Evolutionary conservation across 1,140 invertebrate species (phyloP).

Genomic region (Medauroidea extradentata): DNA sequence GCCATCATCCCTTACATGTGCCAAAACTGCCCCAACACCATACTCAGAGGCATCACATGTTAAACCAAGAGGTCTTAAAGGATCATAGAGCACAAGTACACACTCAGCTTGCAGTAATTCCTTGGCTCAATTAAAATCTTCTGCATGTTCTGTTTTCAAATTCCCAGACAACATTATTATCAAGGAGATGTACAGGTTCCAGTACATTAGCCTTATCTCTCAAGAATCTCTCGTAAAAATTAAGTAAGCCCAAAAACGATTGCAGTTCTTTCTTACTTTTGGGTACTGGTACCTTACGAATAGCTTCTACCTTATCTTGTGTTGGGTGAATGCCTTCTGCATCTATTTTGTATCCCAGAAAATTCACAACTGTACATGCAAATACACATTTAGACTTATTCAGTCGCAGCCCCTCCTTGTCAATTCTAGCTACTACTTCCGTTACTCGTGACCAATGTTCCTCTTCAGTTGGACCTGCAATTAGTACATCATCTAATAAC

Average conservation of each 20-base stretch:
- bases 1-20: not conserved
- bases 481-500: not conserved
- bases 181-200: too few species aligned
- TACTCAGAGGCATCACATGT: too few species aligned
- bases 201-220: not conserved
- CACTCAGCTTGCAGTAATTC: too few species aligned
- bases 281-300: constrained; percentile 36
- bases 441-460: not conserved
- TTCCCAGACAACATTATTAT: too few species aligned
- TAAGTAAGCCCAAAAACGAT: constrained; percentile 39
- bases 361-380: constrained; percentile 27
- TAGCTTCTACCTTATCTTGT: constrained; percentile 34
- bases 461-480: constrained; percentile 1
- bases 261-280: constrained; percentile 34
- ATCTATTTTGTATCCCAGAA: constrained; percentile 36
- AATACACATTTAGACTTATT: constrained; percentile 37
- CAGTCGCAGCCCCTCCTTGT: constrained; percentile 16
- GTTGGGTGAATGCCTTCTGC: constrained; percentile 29
- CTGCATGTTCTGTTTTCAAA: too few species aligned
- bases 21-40: too few species aligned
- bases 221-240: constrained; percentile 31
- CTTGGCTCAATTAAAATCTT: too few species aligned
- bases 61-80: too few species aligned
- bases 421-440: not conserved
- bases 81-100: too few species aligned